Conservation (phyloP, 2,113 vertebrate species). For the Bolborhynchus lineola region DNA sequence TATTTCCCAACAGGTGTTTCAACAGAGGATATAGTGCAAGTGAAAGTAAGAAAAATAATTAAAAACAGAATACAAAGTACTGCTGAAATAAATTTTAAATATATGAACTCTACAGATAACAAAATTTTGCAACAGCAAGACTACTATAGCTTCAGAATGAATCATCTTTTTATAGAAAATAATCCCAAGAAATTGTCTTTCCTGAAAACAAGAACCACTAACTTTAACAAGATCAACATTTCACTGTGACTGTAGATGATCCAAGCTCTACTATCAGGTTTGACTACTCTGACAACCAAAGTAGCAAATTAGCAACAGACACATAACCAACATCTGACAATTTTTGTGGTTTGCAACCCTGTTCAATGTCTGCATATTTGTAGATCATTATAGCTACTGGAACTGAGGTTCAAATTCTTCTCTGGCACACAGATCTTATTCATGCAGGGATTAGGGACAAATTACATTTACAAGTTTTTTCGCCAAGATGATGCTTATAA, state of each 20-base stretch:
- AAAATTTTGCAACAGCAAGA: neutral
- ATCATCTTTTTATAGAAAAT: neutral
- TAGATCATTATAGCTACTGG: neutral
- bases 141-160: neutral
- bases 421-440: constrained; percentile 10
- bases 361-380: neutral
- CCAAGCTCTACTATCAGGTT: neutral
- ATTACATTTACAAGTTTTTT: constrained; percentile 52
- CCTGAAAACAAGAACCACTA: neutral
- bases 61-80: neutral
- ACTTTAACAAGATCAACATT: neutral
- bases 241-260: neutral
- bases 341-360: neutral
- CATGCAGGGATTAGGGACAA: constrained; percentile 6
- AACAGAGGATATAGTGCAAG: neutral
- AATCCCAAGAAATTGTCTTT: neutral
- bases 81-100: neutral
- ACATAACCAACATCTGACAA: neutral
- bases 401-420: constrained; percentile 36
- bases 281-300: neutral
- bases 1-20: neutral
- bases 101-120: neutral
- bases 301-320: neutral
- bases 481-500: constrained; percentile 20
- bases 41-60: neutral